Conservation (phyloP, 2,797 vertebrate species). For the Galago senegalensis region DNA sequence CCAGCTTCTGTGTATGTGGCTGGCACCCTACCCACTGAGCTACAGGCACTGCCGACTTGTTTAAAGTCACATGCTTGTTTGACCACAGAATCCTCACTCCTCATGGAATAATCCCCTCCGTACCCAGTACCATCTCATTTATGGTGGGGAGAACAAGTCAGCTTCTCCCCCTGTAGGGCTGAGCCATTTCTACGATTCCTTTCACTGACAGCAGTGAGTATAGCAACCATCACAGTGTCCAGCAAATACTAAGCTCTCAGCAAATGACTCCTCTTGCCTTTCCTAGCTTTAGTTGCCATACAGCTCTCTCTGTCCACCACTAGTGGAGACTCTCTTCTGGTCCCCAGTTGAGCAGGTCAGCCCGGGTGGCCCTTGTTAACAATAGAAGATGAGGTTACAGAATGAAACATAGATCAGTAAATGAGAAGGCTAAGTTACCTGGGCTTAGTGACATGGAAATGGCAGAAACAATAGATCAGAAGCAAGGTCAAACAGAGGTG, state of each 20-base stretch:
- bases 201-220: not conserved
- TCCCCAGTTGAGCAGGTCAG: not conserved
- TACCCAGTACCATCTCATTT: not conserved
- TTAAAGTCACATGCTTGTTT: slow-evolving; percentile 54
- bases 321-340: slow-evolving; percentile 14
- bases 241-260: not conserved
- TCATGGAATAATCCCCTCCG: not conserved
- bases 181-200: slow-evolving; percentile 6
- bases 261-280: slow-evolving; percentile 6
- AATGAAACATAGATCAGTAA: slow-evolving; percentile 75
- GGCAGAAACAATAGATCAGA: slow-evolving; percentile 71
- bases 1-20: no score
- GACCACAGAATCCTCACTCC: not conserved
- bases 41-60: not conserved
- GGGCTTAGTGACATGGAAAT: not conserved
- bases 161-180: not conserved
- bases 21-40: no score
- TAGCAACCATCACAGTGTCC: not conserved
- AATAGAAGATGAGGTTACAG: slow-evolving; percentile 75
- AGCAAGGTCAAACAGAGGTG: slow-evolving; percentile 67
- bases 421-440: slow-evolving; percentile 71
- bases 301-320: not conserved
- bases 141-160: not conserved
- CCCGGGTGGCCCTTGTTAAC: slow-evolving; percentile 43
- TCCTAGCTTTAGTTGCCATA: not conserved